A percentile compares a stretch with the other conserved stretches of the same genome.
Evolutionary conservation across 1,140 invertebrate species (phyloP).

Genomic region (Bemisia tabaci): DNA sequence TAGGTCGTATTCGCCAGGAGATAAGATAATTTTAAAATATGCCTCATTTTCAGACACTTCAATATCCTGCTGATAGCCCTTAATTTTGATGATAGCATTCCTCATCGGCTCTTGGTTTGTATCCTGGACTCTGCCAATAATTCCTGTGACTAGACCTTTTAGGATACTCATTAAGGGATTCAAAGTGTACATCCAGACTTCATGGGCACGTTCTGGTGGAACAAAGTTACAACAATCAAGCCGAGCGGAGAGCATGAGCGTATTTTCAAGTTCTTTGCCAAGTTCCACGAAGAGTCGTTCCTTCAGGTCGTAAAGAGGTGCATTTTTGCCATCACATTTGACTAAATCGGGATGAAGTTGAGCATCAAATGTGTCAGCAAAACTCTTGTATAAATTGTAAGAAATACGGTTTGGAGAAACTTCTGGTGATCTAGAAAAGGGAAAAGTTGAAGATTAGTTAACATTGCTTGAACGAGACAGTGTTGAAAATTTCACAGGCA

Average conservation of each 20-base stretch:
- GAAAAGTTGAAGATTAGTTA: too few relatives aligned
- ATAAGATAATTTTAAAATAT: constrained; percentile 50
- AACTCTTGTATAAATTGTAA: constrained; percentile 28
- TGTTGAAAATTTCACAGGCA: not conserved
- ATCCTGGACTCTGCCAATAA: constrained; percentile 57
- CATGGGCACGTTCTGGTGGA: constrained; percentile 5
- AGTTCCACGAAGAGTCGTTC: constrained; percentile 7
- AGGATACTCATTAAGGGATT: constrained; percentile 10
- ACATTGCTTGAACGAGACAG: constrained; percentile 10
- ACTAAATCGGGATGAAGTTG: not conserved
- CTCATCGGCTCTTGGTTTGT: constrained; percentile 43
- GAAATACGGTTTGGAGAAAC: constrained; percentile 41
- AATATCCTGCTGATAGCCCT: constrained; percentile 38
- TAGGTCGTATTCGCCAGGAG: constrained; percentile 44
- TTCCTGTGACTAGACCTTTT: constrained; percentile 44
- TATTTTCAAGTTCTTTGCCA: not conserved
- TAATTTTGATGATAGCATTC: constrained; percentile 52
- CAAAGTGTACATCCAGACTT: constrained; percentile 13
- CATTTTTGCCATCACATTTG: not conserved
- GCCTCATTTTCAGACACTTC: constrained; percentile 49
- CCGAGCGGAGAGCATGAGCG: constrained; percentile 9
- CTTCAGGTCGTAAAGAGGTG: constrained; percentile 5
- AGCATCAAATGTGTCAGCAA: not conserved
- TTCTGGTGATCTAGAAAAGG: not conserved
- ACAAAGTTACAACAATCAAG: constrained; percentile 15